These are phyloP conservation scores for Camponotus floridanus DNA, from an alignment of 1,140 invertebrate species.

Conservation along the genomic window DNA sequence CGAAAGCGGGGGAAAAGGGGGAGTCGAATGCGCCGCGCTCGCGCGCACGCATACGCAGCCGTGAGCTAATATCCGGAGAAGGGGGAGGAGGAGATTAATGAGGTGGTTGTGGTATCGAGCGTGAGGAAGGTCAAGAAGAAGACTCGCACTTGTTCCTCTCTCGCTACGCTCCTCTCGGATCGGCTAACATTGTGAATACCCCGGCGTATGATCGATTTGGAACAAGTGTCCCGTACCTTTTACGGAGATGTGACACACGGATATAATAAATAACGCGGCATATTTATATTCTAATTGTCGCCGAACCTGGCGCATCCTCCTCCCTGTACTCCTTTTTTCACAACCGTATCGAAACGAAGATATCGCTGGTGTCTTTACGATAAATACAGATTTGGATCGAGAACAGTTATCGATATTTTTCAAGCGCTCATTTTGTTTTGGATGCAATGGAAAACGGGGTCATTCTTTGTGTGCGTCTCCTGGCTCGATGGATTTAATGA, in stretches of 20 bases:
- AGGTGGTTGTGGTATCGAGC: constrained; percentile 63
- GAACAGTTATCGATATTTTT: constrained; percentile 59
- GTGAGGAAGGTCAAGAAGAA: constrained; percentile 69
- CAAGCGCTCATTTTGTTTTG: constrained; percentile 48
- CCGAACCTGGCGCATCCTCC: constrained; percentile 66
- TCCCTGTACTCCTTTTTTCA: constrained; percentile 45
- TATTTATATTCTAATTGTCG: constrained; percentile 80
- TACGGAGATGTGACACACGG: constrained; percentile 45
- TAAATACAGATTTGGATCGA: constrained; percentile 53
- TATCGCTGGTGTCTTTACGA: background rate
- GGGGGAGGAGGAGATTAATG: constrained; percentile 62
- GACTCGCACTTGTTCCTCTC: constrained; percentile 67
- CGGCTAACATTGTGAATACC: constrained; percentile 55
- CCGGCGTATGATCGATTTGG: constrained; percentile 54
- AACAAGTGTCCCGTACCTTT: constrained; percentile 61
- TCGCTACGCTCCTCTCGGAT: constrained; percentile 52
- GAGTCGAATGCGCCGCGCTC: constrained; percentile 44
- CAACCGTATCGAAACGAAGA: background rate
- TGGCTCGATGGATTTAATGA: constrained; percentile 51
- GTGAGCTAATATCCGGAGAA: constrained; percentile 59
- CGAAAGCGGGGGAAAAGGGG: constrained; percentile 45
- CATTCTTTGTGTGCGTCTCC: constrained; percentile 43
- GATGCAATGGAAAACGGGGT: constrained; percentile 35
- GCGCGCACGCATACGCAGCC: constrained; percentile 40
- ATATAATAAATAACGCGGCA: constrained; percentile 53